Conservation (phyloP, 2,113 vertebrate genomes). For the Dipodomys spectabilis region DNA sequence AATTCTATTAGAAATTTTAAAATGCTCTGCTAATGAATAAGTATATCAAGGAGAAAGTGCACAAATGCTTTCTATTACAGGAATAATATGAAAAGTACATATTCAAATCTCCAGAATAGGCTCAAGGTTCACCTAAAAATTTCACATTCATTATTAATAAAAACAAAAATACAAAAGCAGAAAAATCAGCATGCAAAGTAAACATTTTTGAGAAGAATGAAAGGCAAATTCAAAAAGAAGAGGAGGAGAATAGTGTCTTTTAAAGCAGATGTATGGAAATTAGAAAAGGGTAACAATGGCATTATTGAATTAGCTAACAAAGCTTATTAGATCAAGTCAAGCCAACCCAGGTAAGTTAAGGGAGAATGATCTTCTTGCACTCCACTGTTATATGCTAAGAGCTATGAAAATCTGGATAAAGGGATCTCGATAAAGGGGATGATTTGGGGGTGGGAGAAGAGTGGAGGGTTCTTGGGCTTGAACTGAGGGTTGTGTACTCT, state of each 20-base stretch:
- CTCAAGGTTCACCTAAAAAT: constrained; percentile 33
- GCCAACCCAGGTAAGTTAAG: neutral
- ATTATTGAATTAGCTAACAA: constrained; percentile 43
- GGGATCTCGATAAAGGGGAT: neutral
- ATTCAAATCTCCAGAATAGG: constrained; percentile 21
- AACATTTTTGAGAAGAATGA: constrained; percentile 7
- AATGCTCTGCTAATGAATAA: constrained; percentile 52
- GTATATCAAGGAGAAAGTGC: constrained; percentile 24
- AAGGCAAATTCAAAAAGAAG: constrained; percentile 35
- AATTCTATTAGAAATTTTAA: constrained; percentile 1
- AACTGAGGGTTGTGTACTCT: too few relatives aligned
- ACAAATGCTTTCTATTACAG: constrained; percentile 24
- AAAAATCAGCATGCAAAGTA: constrained; percentile 47
- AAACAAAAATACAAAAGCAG: neutral
- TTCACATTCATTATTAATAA: constrained; percentile 55
- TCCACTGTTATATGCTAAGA: neutral
- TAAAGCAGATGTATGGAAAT: constrained; percentile 34
- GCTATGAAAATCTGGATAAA: neutral
- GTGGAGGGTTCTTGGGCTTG: too few relatives aligned
- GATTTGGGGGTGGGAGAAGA: too few relatives aligned
- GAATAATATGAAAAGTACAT: constrained; percentile 42
- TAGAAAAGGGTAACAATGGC: neutral
- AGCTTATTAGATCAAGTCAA: neutral
- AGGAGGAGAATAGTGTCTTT: neutral
- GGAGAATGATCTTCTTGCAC: neutral